phyloP scores from a whole-genome alignment of 2,113 vertebrate species.

The Strix uralensis region DNA sequence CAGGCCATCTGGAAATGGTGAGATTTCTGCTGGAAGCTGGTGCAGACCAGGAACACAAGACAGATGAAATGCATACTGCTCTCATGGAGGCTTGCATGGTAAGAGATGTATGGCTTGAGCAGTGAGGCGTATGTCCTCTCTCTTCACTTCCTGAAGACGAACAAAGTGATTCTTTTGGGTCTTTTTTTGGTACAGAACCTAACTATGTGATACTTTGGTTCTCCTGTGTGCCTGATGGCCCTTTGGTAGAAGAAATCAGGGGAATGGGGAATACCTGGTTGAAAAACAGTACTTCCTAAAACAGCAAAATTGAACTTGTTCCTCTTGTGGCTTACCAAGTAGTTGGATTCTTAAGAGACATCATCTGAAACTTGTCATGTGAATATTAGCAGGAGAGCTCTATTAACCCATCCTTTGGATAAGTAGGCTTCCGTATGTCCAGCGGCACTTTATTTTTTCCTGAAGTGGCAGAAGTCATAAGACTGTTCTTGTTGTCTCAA shows the following conservation, averaged over 20 bases:
- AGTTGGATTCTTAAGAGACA: background rate
- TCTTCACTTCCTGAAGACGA: background rate
- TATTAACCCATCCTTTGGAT: background rate
- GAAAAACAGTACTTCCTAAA: background rate
- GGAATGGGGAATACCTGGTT: too few relatives aligned
- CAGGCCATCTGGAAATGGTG: conserved; percentile 99
- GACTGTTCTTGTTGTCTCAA: background rate
- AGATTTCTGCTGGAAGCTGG: conserved; percentile 97
- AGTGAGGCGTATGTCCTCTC: rapidly evolving
- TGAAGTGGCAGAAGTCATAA: background rate
- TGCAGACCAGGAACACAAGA: conserved; percentile 98
- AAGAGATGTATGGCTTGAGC: conserved; percentile 21
- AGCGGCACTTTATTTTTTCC: rapidly evolving
- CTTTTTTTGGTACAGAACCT: background rate
- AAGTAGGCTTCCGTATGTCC: background rate
- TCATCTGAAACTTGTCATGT: rapidly evolving
- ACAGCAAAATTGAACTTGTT: background rate
- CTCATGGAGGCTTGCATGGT: conserved; percentile 99
- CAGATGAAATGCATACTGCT: conserved; percentile 99
- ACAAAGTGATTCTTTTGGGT: background rate
- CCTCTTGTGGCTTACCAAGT: background rate
- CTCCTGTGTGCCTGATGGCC: background rate
- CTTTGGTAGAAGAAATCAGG: background rate
- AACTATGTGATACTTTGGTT: background rate
- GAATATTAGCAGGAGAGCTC: background rate